These are phyloP conservation scores for Stratiolaelaps scimitus DNA, from an alignment of 1,140 invertebrate species.

Conservation along the genomic window DNA sequence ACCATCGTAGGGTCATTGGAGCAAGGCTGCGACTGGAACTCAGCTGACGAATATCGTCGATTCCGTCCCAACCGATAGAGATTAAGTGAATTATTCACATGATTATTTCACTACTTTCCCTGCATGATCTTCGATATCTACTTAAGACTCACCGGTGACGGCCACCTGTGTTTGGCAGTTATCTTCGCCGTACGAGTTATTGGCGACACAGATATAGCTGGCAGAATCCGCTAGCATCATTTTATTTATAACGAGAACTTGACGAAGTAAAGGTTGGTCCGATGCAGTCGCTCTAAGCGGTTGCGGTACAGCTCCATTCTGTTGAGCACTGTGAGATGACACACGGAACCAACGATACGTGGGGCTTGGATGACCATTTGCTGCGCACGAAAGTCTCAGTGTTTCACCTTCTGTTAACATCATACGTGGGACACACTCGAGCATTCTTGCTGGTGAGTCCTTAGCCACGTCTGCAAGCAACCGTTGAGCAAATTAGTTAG, in stretches of 20 bases:
- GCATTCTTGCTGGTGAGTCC: constrained; percentile 20
- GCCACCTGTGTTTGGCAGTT: constrained; percentile 4
- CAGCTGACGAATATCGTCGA: too few relatives aligned
- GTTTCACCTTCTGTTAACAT: constrained; percentile 21
- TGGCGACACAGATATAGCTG: constrained; percentile 19
- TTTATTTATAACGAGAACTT: constrained; percentile 17
- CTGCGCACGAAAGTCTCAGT: neutral
- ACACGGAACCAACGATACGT: constrained; percentile 17
- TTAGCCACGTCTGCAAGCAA: constrained; percentile 7
- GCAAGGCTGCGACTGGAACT: too few relatives aligned
- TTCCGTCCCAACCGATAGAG: too few relatives aligned
- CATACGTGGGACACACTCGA: constrained; percentile 13
- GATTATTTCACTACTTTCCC: too few relatives aligned
- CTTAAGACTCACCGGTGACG: neutral
- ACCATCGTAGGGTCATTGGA: too few relatives aligned
- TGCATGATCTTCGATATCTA: too few relatives aligned
- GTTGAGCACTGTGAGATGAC: too few relatives aligned
- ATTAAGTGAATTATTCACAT: too few relatives aligned
- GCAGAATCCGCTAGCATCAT: constrained; percentile 19
- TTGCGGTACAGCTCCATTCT: too few relatives aligned
- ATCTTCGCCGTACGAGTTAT: constrained; percentile 23
- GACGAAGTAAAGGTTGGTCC: constrained; percentile 4
- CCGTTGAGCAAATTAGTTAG: too few relatives aligned
- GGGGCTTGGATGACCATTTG: constrained; percentile 17
- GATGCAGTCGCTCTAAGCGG: neutral